Evolutionary conservation across 2,113 vertebrate species (phyloP).

Genomic region (Hymenochirus boettgeri): DNA sequence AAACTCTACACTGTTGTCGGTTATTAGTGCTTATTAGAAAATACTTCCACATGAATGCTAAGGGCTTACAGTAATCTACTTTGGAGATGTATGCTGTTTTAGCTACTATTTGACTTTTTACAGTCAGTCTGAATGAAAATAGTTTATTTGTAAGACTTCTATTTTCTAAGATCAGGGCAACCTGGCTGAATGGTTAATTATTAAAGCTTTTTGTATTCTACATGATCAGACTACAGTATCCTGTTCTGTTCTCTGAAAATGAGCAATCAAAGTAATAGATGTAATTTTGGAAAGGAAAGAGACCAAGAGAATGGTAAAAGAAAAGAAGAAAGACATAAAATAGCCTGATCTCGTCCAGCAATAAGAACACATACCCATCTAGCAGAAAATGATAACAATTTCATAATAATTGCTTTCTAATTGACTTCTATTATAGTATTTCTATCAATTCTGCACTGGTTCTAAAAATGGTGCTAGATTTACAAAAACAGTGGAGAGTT

Average conservation of each 20-base stretch:
- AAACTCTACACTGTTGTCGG: no score
- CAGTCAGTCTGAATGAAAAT: background rate
- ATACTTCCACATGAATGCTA: no score
- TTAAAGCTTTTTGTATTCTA: background rate
- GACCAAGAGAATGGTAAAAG: background rate
- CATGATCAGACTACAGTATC: background rate
- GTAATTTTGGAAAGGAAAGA: background rate
- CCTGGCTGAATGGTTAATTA: slow-evolving; percentile 14
- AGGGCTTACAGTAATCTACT: no score
- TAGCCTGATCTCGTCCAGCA: background rate
- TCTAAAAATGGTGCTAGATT: no score
- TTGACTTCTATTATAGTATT: background rate
- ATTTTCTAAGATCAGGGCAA: slow-evolving; percentile 23
- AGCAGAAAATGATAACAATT: background rate
- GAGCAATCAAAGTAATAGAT: background rate
- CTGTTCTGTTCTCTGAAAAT: background rate
- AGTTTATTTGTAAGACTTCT: background rate
- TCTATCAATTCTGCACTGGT: no score
- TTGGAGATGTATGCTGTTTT: background rate
- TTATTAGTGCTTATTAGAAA: no score
- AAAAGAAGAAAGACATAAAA: background rate
- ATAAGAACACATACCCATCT: background rate
- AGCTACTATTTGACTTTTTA: background rate
- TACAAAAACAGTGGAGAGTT: no score
- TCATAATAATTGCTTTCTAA: background rate